Evolutionary conservation across 2,888 invertebrate species (phyloP), one percentile per base, ranked within the genome.

Genomic region (Sminthurinus aureus): DNA sequence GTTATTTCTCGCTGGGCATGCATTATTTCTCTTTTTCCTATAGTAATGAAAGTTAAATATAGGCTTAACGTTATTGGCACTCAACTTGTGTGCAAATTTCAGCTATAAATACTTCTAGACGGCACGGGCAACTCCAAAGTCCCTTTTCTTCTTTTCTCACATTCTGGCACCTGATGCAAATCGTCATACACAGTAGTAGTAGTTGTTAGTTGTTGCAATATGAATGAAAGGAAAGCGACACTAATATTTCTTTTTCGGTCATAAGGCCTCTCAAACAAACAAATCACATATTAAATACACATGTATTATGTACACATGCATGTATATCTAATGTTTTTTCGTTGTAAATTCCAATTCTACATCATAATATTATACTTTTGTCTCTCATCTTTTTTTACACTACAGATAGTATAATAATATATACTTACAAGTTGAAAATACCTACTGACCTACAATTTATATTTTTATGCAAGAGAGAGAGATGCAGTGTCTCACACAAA

Each of bases 31-130:
- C 38, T 24, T 38, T 75, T 13, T 26, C 13, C 13, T 22, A 52
- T 13, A 51, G 52, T 13, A 52, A 18, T 52, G n/a, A n/a, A 79
- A 38, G 79, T 79, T 79, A 79, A 79, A 79, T 79, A 79, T 79
- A 79, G 79, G 22, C 20, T 64, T 26, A 51, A 76, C 12, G 38
- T 50, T 79, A 79, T 66, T 79, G 79, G 79, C 79, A 66, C 79
- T 79, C 79, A 79, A 26, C 69, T 67, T 79, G 13, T 75, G 51
- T 51, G 75, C 75, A 13, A 71, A 24, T 24, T 74, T 22, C n/a
- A 51, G 50, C 38, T 75, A 75, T 75, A 75, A 75, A 75, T 75
- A 75, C 50, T 74, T 15, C 51, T 71, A 26, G 24, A 58, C 13
- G 13, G 20, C 22, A 69, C n/a, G 20, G 75, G 24, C 75, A 20